Evolutionary conservation across 2,113 vertebrate species (phyloP), one percentile per base, ranked within the genome.

Genomic region (Clinocottus analis): DNA sequence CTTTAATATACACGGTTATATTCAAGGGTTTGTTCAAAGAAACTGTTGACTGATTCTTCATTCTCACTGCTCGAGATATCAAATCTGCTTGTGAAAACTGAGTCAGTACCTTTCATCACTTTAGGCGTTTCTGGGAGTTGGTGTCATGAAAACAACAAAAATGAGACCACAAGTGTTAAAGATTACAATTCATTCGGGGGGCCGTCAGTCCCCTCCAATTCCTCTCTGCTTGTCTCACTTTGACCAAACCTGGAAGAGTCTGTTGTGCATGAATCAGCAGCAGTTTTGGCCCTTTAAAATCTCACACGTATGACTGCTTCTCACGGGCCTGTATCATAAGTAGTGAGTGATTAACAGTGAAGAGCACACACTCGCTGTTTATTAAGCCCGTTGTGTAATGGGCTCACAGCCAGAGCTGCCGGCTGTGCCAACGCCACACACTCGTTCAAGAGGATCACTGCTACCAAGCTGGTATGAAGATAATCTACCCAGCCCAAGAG

Each of bases 371-470:
- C 66, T 82, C 75, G 33, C 58, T 77, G 62, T 79, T 65, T 84
- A 90, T 88, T 89, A 90, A 83, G 82, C 84, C 69, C 67, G 86
- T 92, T 92, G 90, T 90, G 85, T 91, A 90, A 92, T 81, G 86
- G 85, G 83, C 83, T 88, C 82, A 75, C 65, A 82, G 87, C 82
- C 88, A 86, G 74, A 85, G 65, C 75, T 82, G 62, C 82, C 41
- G 65, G 76, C 85, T 89, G 80, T 79, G 60, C 72, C 75, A 60
- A 75, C 64, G 76, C 75, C 45, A 72, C 75, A 68, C 61, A 62
- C 65, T 70, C 13, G 4, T 27, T 83, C 37, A 67, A 80, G 79
- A 80, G 77, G 84, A 90, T 84, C 80, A 72, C 75, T 85, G 80
- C 83, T 82, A 81, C 67, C 81, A 79, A 78, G 89, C 85, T 84